Base-by-base conservation (phyloP, 2,888 invertebrate genomes). In the Aphelenchoides bicaudatus region DNA sequence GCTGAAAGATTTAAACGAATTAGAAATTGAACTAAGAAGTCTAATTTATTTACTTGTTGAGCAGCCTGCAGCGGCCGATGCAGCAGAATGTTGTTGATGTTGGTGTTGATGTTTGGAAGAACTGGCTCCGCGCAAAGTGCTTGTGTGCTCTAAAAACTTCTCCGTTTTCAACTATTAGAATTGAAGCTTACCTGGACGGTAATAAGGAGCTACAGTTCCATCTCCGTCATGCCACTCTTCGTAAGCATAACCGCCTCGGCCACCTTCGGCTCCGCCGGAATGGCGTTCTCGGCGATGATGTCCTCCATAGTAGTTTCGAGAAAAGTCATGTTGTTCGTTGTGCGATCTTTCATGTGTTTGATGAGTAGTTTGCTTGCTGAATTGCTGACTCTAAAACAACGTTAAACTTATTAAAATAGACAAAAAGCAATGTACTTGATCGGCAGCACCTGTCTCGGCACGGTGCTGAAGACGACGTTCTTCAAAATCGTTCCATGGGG, bases 61-160 rank as follows among this genome's bases (percentile, higher is more conserved):
- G 43, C 43, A 19, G 23, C 43, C 43, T 8, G 10, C 16, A 8
- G 21, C 21, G 23, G 16, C 10, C 16, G 43, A 43, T 25, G 43
- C 16, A n/a, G 43, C 43, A 25, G 43, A 19, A 25, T 43, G 43
- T 19, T 25, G 43, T 43, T 43, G 43, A 43, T 43, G 43, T n/a
- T n/a, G n/a, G n/a, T n/a, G n/a, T n/a, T n/a, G n/a, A n/a, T n/a
- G 10, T 8, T 19, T 21, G 16, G 43, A 43, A 6, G 43, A 43
- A 43, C 21, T 25, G 16, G 43, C 43, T n/a, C 21, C 43, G 16
- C 43, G 43, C 23, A 43, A 25, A 10, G 43, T 43, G 23, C 43
- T 43, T 25, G 43, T 21, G 43, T 43, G 43, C 25, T 43, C 43
- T n/a, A n/a, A n/a, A n/a, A n/a, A n/a, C n/a, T n/a, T n/a, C n/a